These are phyloP conservation scores for Poliocrania exsul DNA, from an alignment of 2,797 vertebrate genomes.

Conservation along the genomic window DNA sequence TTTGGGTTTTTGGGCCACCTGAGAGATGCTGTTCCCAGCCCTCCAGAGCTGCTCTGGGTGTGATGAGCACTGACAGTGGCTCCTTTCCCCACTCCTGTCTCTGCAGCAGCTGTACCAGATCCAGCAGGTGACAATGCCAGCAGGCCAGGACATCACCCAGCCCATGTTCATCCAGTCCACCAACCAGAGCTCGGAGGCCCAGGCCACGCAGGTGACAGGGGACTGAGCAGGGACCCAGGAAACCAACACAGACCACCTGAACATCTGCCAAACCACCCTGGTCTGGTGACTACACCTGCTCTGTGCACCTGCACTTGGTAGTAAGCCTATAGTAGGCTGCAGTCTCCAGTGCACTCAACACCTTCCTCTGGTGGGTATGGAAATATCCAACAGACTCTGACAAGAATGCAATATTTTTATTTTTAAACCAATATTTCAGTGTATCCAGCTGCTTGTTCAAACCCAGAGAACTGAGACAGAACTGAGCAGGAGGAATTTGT, in stretches of 20 bases:
- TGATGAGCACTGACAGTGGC: background rate
- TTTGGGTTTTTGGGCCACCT: background rate
- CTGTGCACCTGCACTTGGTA: background rate
- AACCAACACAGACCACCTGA: background rate
- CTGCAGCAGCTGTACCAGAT: conserved; percentile 97
- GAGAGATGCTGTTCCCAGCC: background rate
- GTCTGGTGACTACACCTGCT: conserved; percentile 2
- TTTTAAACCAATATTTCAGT: conserved; percentile 41
- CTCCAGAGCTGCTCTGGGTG: accelerated
- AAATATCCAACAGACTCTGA: conserved; percentile 53
- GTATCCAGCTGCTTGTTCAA: conserved; percentile 60
- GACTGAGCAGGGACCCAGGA: conserved; percentile 79
- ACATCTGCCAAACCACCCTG: background rate
- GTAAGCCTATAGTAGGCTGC: conserved; percentile 50
- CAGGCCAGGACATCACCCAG: conserved; percentile 94
- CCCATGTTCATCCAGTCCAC: conserved; percentile 99
- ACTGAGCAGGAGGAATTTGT: background rate
- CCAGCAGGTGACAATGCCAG: conserved; percentile 99
- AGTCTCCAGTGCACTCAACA: conserved; percentile 27
- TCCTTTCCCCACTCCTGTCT: background rate
- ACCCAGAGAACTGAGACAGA: background rate
- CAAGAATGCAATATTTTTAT: conserved; percentile 61
- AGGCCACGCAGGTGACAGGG: conserved; percentile 87
- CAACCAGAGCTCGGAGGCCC: conserved; percentile 87
- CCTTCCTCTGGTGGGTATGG: conserved; percentile 25